Conservation (phyloP, 2,797 vertebrate species). For the Phrynocephalus guinanensis region DNA sequence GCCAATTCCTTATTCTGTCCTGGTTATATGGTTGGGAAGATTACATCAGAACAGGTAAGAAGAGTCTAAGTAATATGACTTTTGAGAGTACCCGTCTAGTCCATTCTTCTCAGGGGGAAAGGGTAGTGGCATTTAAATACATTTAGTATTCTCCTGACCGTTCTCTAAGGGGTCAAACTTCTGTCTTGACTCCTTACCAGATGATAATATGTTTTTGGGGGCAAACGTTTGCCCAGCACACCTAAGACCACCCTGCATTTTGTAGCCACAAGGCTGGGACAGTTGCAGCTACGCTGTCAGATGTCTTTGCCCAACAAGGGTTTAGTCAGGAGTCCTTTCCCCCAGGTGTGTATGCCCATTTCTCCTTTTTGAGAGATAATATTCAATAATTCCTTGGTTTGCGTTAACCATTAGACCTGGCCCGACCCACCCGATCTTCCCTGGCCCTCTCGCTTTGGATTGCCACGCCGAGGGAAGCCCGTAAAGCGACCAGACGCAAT, state of each 20-base stretch:
- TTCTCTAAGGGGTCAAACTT: too few species aligned
- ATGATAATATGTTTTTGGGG: background rate
- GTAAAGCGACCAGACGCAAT: too few species aligned
- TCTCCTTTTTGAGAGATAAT: background rate
- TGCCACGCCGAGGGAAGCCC: too few species aligned
- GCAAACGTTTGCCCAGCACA: background rate
- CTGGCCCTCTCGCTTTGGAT: too few species aligned
- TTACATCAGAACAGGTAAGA: conserved; percentile 89
- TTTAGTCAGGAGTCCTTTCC: too few species aligned
- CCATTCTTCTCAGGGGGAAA: background rate
- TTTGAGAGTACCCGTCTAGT: background rate
- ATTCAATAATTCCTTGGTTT: background rate
- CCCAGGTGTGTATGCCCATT: background rate
- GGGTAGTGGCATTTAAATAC: background rate
- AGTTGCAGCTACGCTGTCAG: background rate
- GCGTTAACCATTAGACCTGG: background rate
- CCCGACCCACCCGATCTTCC: too few species aligned
- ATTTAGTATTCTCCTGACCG: background rate
- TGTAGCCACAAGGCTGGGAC: background rate
- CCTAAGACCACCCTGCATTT: background rate
- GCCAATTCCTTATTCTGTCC: conserved; percentile 95
- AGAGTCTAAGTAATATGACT: conserved; percentile 22
- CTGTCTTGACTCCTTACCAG: background rate
- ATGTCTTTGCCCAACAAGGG: background rate
- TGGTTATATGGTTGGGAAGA: conserved; percentile 87